Conservation (phyloP, 1,140 invertebrate species). For the Eciton burchellii region DNA sequence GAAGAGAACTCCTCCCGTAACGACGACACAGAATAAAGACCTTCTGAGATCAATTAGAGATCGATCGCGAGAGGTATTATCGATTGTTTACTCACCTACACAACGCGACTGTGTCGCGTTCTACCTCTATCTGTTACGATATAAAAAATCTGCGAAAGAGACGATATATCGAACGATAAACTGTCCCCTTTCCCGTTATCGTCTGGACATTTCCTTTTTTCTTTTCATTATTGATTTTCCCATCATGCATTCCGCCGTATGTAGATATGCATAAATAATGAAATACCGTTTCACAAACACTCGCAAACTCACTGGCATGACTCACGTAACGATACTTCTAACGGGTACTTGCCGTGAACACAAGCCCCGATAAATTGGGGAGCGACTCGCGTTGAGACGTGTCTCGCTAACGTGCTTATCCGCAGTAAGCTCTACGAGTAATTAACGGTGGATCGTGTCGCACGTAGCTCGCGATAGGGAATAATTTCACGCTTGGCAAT, state of each 20-base stretch:
- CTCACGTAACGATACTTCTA: neutral
- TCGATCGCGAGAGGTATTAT: neutral
- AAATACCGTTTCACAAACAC: neutral
- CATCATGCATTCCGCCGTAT: neutral
- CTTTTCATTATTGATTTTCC: neutral
- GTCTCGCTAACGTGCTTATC: constrained; percentile 35
- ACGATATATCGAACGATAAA: neutral
- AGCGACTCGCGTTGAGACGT: neutral
- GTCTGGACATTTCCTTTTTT: neutral
- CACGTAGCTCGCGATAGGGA: constrained; percentile 26
- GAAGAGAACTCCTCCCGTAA: too few relatives aligned
- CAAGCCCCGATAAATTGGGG: constrained; percentile 35
- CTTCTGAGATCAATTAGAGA: neutral
- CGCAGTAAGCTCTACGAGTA: constrained; percentile 18
- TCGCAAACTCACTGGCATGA: neutral
- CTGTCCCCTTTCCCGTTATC: neutral
- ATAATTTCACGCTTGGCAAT: constrained; percentile 53
- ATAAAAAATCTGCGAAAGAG: neutral
- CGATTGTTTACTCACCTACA: neutral
- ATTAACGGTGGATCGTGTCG: constrained; percentile 15
- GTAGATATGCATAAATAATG: constrained; percentile 9
- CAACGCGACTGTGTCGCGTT: neutral
- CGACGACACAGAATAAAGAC: too few relatives aligned
- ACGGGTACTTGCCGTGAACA: neutral
- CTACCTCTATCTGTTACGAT: neutral